Conservation (phyloP, 2,888 invertebrate species). For the Achlya flavicornis region DNA sequence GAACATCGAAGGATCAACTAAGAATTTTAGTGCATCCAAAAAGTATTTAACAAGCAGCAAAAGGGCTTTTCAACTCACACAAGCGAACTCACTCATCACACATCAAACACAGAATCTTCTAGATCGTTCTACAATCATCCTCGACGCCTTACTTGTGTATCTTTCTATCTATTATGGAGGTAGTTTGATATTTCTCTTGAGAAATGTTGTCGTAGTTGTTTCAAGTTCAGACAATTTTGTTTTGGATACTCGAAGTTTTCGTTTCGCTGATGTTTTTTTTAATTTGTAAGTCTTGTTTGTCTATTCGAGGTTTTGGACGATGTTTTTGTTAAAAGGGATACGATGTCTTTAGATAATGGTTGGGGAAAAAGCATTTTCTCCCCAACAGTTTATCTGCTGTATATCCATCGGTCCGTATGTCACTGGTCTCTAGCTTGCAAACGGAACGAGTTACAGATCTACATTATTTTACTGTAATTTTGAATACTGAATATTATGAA, state of each 20-base stretch:
- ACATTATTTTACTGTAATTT: no score
- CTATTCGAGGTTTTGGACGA: conserved; percentile 36
- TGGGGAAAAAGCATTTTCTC: no score
- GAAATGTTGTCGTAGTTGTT: conserved; percentile 71
- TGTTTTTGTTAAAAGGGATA: conserved; percentile 12
- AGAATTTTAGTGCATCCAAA: neutral
- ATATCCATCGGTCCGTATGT: no score
- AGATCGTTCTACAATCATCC: conserved; percentile 73
- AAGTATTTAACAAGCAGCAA: neutral
- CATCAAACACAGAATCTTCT: conserved; percentile 57
- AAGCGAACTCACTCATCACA: conserved; percentile 29
- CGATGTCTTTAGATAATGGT: no score
- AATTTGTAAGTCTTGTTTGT: conserved; percentile 31
- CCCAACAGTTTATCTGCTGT: no score
- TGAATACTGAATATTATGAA: no score
- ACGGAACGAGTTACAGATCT: no score
- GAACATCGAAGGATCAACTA: neutral
- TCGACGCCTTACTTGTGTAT: conserved; percentile 83
- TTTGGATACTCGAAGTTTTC: conserved; percentile 17
- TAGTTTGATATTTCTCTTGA: conserved; percentile 73
- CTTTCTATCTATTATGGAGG: conserved; percentile 76
- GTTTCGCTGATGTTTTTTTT: conserved; percentile 44
- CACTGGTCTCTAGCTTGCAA: no score
- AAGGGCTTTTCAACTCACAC: conserved; percentile 27
- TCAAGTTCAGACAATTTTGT: conserved; percentile 39